These are phyloP conservation scores for Argyrosomus regius DNA, from an alignment of 2,797 vertebrate species.

Conservation along the genomic window DNA sequence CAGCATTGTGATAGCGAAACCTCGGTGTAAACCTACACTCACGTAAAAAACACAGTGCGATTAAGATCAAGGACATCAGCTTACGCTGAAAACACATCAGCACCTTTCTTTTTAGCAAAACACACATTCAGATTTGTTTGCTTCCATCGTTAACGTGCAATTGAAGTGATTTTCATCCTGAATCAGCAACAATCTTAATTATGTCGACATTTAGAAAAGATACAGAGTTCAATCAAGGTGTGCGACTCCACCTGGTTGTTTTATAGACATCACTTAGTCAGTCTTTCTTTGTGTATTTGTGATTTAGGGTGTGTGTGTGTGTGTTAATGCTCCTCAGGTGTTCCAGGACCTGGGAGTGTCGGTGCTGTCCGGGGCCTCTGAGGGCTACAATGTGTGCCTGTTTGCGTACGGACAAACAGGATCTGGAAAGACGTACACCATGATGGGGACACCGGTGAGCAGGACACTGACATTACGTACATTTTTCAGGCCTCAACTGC, in stretches of 20 bases:
- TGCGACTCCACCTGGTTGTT: conserved; percentile 11
- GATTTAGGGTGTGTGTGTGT: conserved; percentile 37
- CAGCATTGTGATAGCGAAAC: conserved; percentile 63
- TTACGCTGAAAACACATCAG: conserved; percentile 29
- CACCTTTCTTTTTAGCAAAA: neutral
- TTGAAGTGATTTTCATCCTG: neutral
- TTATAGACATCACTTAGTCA: neutral
- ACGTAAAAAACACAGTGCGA: conserved; percentile 45
- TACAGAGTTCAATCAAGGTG: neutral
- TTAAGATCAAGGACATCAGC: conserved; percentile 39
- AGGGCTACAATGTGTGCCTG: conserved; percentile 97
- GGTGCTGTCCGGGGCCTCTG: conserved; percentile 91
- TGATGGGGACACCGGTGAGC: conserved; percentile 98
- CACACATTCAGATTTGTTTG: neutral
- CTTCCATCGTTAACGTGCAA: neutral
- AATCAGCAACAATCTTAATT: neutral
- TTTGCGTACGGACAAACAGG: conserved; percentile 99
- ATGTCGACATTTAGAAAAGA: neutral
- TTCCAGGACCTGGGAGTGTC: conserved; percentile 96
- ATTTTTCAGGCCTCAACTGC: neutral
- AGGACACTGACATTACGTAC: neutral
- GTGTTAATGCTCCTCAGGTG: conserved; percentile 84
- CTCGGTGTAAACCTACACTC: conserved; percentile 42
- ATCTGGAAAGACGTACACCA: conserved; percentile 98
- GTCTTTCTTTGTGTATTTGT: conserved; percentile 38